Base-by-base conservation (phyloP, 2,888 invertebrate genomes). In the Lasioglossum leucozonium region DNA sequence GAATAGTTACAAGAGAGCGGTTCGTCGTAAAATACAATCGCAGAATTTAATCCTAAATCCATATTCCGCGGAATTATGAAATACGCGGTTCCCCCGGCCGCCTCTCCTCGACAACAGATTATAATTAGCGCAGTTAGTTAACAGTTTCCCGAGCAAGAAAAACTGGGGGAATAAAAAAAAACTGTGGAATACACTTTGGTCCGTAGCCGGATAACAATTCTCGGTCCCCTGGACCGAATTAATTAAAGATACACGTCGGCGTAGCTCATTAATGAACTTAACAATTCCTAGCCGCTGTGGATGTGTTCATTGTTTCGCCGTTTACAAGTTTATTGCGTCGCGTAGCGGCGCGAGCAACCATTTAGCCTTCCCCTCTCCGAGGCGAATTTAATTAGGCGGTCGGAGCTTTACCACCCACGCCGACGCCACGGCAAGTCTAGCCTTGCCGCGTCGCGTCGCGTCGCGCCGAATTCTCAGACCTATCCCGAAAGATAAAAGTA, bases 401-500 rank as follows among this genome's bases (percentile, higher is more conserved):
- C 11, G 30, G 71, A 30, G 76, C 18, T 76, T 67, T 67, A 47
- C 58, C 10, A 18, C 10, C 67, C 67, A 22, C 37, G 1, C 22
- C 37, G 40, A 0, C 44, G 34, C 58, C 62, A n/a, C 65, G 37
- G 65, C 30, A 30, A 30, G 30, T 16, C 62, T 62, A 30, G 30
- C 62, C 62, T 30, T 0, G 30, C 16, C 30, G 4, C 37, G 8
- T 10, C 22, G 22, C 69, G 22, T n/a, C 40, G n/a, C 16, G 71
- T 4, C 69, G 26, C 11, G 26, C 4, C 40, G 10, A 37, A 44
- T 40, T 42, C 30, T 2, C 40, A 58, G 69, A 71, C 73, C 82
- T 78, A 76, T 82, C 76, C 69, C 72, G 67, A 72, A 82, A 86
- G 89, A 84, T 84, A 75, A 87, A 89, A 89, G 87, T 86, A 86